phyloP scores from a whole-genome alignment of 2,888 invertebrate genomes.

The Polymixis flavicincta region DNA sequence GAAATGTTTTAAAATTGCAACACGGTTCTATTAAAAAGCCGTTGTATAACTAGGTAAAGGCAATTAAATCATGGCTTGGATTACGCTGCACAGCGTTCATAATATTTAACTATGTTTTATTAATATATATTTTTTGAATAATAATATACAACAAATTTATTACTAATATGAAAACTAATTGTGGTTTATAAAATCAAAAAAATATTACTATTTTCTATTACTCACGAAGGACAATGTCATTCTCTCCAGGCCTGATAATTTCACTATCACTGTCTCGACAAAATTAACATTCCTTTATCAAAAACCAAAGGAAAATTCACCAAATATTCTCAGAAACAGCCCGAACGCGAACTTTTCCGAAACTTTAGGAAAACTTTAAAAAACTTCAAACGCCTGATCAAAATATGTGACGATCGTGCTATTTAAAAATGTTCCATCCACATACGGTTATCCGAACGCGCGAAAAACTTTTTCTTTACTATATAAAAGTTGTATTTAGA shows the following conservation, averaged over 20 bases:
- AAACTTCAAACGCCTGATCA: conserved; percentile 52
- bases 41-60: conserved; percentile 6
- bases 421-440: conserved; percentile 49
- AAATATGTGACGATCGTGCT: conserved; percentile 46
- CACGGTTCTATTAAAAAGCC: conserved; percentile 29
- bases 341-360: conserved; percentile 35
- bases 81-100: conserved; percentile 7
- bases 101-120: conserved; percentile 4
- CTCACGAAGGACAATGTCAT: conserved; percentile 90
- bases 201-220: conserved; percentile 63
- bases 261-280: conserved; percentile 74
- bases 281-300: conserved; percentile 70
- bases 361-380: conserved; percentile 60
- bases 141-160: neutral
- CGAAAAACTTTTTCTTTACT: conserved; percentile 68
- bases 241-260: conserved; percentile 82
- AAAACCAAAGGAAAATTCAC: conserved; percentile 35
- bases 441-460: conserved; percentile 58
- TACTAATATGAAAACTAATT: neutral
- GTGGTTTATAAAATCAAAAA: neutral
- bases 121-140: neutral
- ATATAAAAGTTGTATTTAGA: conserved; percentile 79
- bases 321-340: conserved; percentile 58
- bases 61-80: conserved; percentile 26
- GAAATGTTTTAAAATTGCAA: conserved; percentile 43